Evolutionary conservation across 2,113 vertebrate genomes (phyloP).

Genomic region (Bubo scandiacus): DNA sequence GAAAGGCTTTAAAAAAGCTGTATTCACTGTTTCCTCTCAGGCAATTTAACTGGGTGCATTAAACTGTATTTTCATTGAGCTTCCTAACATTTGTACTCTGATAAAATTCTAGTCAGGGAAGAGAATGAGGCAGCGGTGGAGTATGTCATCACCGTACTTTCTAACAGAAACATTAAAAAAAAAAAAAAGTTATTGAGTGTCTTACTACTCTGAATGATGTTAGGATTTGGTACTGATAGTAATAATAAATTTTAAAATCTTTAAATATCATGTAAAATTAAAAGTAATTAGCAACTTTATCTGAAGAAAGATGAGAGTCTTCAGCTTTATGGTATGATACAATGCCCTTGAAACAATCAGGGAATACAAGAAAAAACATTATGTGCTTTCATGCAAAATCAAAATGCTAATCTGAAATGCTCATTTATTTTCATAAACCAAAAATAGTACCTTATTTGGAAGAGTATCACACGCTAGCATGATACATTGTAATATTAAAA

Average conservation of each 20-base stretch:
- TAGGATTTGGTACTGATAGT: not conserved
- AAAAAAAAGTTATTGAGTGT: not conserved
- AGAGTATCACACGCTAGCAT: not conserved
- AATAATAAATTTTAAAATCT: not conserved
- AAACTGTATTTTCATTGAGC: slow-evolving; percentile 74
- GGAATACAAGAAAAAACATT: not conserved
- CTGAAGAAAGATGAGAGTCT: not conserved
- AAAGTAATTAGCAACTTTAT: slow-evolving; percentile 1
- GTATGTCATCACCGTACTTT: slow-evolving; percentile 15
- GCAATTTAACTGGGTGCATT: slow-evolving; percentile 78
- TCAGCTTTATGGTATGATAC: not conserved
- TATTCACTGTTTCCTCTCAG: slow-evolving; percentile 76
- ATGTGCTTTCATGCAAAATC: not conserved
- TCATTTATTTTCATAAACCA: slow-evolving; percentile 17
- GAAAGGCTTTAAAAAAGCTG: slow-evolving; percentile 74
- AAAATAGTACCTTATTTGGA: slow-evolving; percentile 22
- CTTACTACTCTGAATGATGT: not conserved
- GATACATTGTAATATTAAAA: not conserved
- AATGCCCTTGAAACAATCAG: not conserved
- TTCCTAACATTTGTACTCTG: slow-evolving; percentile 72
- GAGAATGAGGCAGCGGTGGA: not conserved
- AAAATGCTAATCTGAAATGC: slow-evolving; percentile 28
- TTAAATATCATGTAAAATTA: slow-evolving; percentile 15
- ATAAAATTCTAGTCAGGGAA: slow-evolving; percentile 66
- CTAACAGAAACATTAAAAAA: slow-evolving; percentile 2